phyloP scores from a whole-genome alignment of 2,797 vertebrate species.

The Tadarida brasiliensis region DNA sequence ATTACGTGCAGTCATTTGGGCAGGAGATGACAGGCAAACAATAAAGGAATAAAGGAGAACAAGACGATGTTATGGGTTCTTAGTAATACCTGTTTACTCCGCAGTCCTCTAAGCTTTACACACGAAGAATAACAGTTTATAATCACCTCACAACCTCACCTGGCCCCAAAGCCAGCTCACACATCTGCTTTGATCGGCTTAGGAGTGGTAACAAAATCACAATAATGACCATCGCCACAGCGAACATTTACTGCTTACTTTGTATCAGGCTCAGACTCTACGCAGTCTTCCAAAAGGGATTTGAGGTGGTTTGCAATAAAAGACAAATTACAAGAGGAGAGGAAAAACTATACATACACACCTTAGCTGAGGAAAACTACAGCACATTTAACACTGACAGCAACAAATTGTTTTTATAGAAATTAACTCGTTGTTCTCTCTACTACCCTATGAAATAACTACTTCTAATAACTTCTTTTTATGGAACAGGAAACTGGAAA shows the following conservation, averaged over 20 bases:
- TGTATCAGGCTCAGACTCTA: not conserved
- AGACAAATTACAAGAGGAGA: not conserved
- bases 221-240: not conserved
- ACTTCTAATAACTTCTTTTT: slow-evolving; percentile 13
- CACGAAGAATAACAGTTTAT: not conserved
- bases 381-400: not conserved
- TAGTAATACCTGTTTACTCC: not conserved
- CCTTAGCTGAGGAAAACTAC: not conserved
- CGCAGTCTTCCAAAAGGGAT: not conserved
- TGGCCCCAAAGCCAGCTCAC: not conserved
- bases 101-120: not conserved
- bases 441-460: not conserved
- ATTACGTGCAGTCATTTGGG: not conserved
- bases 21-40: not conserved
- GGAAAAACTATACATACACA: not conserved
- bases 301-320: not conserved
- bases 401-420: not conserved
- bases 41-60: not conserved
- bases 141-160: not conserved
- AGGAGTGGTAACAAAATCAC: not conserved
- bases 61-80: not conserved
- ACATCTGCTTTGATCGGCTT: not conserved
- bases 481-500: slow-evolving; percentile 17
- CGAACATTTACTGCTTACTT: not conserved
- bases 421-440: slow-evolving; percentile 8